Conservation (phyloP, 2,113 vertebrate species). For the Ia io region DNA sequence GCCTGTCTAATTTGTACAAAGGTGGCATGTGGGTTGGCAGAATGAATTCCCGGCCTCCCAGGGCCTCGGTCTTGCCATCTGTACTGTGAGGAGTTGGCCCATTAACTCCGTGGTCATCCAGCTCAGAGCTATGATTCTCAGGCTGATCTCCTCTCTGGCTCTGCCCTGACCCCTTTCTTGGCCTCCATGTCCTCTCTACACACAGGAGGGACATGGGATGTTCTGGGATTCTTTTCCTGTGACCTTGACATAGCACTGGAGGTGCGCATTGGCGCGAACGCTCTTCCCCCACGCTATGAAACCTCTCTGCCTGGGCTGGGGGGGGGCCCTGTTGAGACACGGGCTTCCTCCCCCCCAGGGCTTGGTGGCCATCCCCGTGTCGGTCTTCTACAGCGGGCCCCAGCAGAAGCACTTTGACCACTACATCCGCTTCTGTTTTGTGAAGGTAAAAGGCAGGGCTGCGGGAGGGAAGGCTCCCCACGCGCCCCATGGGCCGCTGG, state of each 20-base stretch:
- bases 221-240: neutral
- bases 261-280: neutral
- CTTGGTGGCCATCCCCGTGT: conserved; percentile 91
- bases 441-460: conserved; percentile 86
- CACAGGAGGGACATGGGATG: neutral
- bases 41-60: neutral
- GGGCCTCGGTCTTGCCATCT: neutral
- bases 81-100: neutral
- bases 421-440: conserved; percentile 94
- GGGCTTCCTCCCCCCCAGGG: conserved; percentile 80
- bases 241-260: neutral
- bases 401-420: conserved; percentile 88
- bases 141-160: neutral
- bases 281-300: rapidly evolving
- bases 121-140: neutral
- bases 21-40: neutral
- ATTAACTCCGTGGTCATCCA: neutral
- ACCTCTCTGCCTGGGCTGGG: neutral
- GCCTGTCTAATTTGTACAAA: neutral
- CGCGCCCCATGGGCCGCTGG: neutral
- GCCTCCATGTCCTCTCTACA: neutral
- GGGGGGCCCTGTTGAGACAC: rapidly evolving
- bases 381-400: conserved; percentile 87
- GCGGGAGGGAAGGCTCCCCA: neutral
- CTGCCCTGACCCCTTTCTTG: neutral